Evolutionary conservation across 64 coral and sea anemone genomes (phyloP), one percentile per base, ranked within the genome.

Genomic region (Pachyseris speciosa): DNA sequence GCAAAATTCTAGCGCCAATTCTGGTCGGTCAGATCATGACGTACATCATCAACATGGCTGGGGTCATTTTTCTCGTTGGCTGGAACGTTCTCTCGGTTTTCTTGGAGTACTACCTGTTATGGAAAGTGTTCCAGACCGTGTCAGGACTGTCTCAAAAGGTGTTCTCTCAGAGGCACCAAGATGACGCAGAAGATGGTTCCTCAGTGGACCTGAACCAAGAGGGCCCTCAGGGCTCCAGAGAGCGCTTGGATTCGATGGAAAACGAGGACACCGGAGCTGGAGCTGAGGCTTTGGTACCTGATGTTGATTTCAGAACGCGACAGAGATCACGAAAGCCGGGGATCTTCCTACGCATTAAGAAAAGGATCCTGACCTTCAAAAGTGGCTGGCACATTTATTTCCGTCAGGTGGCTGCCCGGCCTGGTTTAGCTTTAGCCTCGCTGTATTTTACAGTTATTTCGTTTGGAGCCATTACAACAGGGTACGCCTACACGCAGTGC

Each of bases 71-170:
- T 44, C 89, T 99, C 1, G 97, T 81, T 24, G 79, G 74, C 15
- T 99, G 97, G 97, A 99, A 99, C 80, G 85, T 92, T 4, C 48
- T 95, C 2, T 99, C 97, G 10, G 85, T 99, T 41, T 95, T 99
- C 38, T 58, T 95, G 39, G 97, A 99, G 59, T 99, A 99, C 87
- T 93, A 72, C 45, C 66, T 99, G 13, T 52, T 95, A 58, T 95
- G 83, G 57, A 93, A 47, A 38, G 97, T 99, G 16, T 99, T 92
- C 32, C 70, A 86, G 16, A 69, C 97, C 12, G 90, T 89, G 2
- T 67, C 93, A 36, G 85, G 72, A 1, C 44, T 99, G 50, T 84
- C 93, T 27, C 59, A 86, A 1, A 99, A 99, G 80, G 77, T 83
- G 16, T 65, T 67, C 40, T 83, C 86, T 74, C 89, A 43, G 20